Percentiles rank a stretch among this genome's conserved stretches.
phyloP scores from a whole-genome alignment of 2,797 vertebrate genomes.

The Onychomys arenicola region DNA sequence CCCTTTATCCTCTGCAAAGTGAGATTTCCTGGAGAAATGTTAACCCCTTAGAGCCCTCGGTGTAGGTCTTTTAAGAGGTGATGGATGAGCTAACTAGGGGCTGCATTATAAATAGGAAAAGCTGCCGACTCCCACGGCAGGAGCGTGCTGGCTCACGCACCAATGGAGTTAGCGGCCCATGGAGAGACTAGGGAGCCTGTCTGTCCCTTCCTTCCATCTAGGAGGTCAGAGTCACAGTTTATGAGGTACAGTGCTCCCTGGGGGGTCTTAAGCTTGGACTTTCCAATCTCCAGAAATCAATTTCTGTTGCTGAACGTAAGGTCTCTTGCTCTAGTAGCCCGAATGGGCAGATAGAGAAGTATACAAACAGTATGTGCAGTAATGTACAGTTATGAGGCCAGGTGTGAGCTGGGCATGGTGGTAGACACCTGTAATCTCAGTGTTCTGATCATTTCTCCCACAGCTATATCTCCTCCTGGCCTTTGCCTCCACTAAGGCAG shows the following conservation, averaged over 20 bases:
- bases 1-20: neutral
- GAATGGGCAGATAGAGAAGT: neutral
- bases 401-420: neutral
- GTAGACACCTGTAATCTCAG: neutral
- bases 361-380: neutral
- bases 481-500: neutral
- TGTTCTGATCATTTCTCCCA: neutral
- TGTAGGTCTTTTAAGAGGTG: neutral
- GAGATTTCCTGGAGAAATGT: neutral
- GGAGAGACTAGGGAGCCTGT: neutral
- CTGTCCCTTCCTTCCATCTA: neutral
- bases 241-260: neutral
- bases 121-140: neutral
- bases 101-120: neutral
- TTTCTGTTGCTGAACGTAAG: neutral
- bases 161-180: neutral
- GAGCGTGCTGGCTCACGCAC: neutral
- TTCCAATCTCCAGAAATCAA: neutral
- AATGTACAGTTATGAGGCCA: neutral
- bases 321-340: neutral
- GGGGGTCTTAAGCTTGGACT: neutral
- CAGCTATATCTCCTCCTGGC: neutral
- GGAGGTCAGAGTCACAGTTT: too few relatives aligned
- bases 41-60: neutral
- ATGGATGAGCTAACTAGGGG: neutral